phyloP scores from a whole-genome alignment of 1,140 invertebrate species.

The Calliopsis andreniformis region DNA sequence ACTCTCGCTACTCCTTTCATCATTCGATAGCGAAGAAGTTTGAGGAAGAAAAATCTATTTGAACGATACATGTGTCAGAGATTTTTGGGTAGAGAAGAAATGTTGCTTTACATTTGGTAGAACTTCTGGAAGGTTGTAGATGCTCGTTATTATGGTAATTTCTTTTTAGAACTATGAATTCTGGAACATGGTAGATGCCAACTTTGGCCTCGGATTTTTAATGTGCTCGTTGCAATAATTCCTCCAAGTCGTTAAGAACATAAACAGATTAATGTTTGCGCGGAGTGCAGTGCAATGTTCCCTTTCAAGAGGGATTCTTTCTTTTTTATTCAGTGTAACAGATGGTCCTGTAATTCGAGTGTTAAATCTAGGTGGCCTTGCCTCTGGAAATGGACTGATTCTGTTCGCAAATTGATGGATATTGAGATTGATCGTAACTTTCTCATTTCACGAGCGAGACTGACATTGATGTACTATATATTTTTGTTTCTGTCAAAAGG shows the following conservation, averaged over 20 bases:
- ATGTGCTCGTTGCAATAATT: background rate
- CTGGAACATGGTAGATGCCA: too few relatives aligned
- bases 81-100: too few relatives aligned
- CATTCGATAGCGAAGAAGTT: background rate
- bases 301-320: too few relatives aligned
- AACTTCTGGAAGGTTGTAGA: too few relatives aligned
- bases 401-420: background rate
- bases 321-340: background rate
- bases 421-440: slow-evolving; percentile 8
- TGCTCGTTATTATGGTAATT: too few relatives aligned
- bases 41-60: too few relatives aligned
- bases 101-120: too few relatives aligned
- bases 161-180: too few relatives aligned
- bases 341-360: background rate
- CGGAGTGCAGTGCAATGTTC: background rate
- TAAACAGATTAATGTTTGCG: too few relatives aligned
- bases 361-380: background rate
- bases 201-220: background rate
- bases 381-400: background rate
- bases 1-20: background rate
- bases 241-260: background rate
- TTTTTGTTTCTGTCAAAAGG: background rate
- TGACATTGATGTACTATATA: background rate
- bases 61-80: too few relatives aligned
- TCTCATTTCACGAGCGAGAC: background rate